Base-by-base conservation (phyloP, 2,888 invertebrate species). In the Alcis repandata region DNA sequence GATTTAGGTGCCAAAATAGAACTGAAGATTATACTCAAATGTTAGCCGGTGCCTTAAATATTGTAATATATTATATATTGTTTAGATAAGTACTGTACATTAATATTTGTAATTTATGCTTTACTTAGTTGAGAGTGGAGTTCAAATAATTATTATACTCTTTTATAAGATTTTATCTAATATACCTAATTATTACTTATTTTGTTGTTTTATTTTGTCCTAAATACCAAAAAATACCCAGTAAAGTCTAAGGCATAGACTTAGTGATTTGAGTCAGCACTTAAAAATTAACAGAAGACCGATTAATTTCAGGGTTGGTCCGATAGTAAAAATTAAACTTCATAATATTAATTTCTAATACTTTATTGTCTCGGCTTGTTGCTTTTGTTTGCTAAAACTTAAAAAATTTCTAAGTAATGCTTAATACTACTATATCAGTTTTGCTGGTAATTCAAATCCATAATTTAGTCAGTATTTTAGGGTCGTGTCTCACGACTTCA, bases 61-160 rank as follows among this genome's bases (percentile, higher is more conserved):
- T 52, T 66, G 56, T 59, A 61, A 52, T 52, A 60, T 60, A 86
- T n/a, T n/a, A n/a, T n/a, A n/a, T n/a, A n/a, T n/a, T n/a, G n/a
- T n/a, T n/a, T n/a, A n/a, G n/a, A 88, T 78, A 80, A 82, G 82
- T 87, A 85, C 78, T 79, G 86, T 86, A 85, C 79, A 82, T 84
- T 79, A 51, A 61, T 60, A 70, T 36, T 64, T 89, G 79, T 91
- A 88, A 90, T 90, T 91, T 91, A 91, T 90, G 85, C 83, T 83
- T 82, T 77, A 78, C 66, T 77, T 38, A 80, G 74, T 83, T 83
- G 78, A 71, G 73, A 68, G 74, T 76, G 75, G 82, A 87, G 87
- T 86, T 86, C 84, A 85, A 86, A 85, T 83, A 80, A 82, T 80
- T 80, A 79, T 78, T 82, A 79, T 78, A 82, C 69, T 75, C 64